Evolutionary conservation across 2,888 invertebrate genomes (phyloP).

Genomic region (Dryobotodes eremita): DNA sequence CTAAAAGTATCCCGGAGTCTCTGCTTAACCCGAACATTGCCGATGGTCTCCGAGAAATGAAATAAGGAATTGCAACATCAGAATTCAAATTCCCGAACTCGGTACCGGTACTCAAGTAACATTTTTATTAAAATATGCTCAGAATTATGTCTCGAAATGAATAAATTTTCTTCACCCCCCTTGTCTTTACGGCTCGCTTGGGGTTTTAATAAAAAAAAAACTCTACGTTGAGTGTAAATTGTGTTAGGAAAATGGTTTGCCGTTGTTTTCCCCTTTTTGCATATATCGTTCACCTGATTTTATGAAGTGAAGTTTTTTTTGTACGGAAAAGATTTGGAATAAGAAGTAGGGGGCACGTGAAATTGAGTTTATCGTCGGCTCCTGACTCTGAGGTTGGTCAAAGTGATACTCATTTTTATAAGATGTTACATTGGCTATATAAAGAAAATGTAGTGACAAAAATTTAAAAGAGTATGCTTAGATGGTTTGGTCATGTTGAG

Average conservation of each 20-base stretch:
- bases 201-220: slow-evolving; percentile 80
- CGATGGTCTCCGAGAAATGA: slow-evolving; percentile 39
- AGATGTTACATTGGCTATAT: background rate
- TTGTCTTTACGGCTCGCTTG: slow-evolving; percentile 79
- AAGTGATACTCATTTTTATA: too few relatives aligned
- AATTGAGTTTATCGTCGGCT: background rate
- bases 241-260: slow-evolving; percentile 73
- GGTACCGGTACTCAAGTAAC: slow-evolving; percentile 66
- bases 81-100: slow-evolving; percentile 70
- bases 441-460: too few relatives aligned
- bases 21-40: slow-evolving; percentile 17
- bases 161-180: slow-evolving; percentile 82
- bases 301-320: slow-evolving; percentile 50
- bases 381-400: background rate
- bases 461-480: too few relatives aligned
- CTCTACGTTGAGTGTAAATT: slow-evolving; percentile 76
- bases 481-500: too few relatives aligned
- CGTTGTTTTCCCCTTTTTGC: slow-evolving; percentile 65
- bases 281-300: slow-evolving; percentile 66
- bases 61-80: slow-evolving; percentile 70
- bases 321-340: slow-evolving; percentile 37
- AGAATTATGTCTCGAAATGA: slow-evolving; percentile 84
- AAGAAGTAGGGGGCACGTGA: slow-evolving; percentile 20
- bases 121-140: slow-evolving; percentile 85
- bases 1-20: background rate